Conservation (phyloP, 1,140 invertebrate genomes). For the Pogonognathellus flavescens region DNA sequence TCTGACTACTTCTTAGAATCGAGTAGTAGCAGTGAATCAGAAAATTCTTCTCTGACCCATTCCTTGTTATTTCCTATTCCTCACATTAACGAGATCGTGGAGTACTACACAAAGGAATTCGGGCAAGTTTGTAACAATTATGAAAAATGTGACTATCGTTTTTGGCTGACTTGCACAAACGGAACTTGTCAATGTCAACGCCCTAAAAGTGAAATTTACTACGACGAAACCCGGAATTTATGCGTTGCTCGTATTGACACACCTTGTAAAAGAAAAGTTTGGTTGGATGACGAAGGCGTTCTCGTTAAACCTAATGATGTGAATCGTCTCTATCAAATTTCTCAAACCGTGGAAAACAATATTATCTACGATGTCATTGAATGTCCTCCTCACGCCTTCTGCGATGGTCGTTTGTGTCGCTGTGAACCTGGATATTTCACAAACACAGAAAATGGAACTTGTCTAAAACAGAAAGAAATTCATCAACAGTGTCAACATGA, state of each 20-base stretch:
- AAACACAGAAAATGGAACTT: neutral
- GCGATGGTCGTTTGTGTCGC: neutral
- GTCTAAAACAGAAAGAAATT: slow-evolving; percentile 1
- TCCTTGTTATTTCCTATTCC: neutral
- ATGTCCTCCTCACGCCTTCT: neutral
- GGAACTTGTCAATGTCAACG: slow-evolving; percentile 6
- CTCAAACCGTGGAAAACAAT: slow-evolving; percentile 20
- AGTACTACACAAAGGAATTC: slow-evolving; percentile 7
- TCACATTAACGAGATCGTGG: neutral
- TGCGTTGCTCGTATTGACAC: slow-evolving; percentile 36
- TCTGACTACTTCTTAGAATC: too few relatives aligned
- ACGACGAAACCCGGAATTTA: neutral
- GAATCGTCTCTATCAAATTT: slow-evolving; percentile 13
- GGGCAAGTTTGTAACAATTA: slow-evolving; percentile 14
- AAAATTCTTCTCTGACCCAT: neutral
- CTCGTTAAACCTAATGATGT: neutral
- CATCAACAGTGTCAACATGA: slow-evolving; percentile 13
- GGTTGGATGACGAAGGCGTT: slow-evolving; percentile 22
- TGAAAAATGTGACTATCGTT: slow-evolving; percentile 23
- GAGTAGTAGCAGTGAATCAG: too few relatives aligned
- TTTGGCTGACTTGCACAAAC: neutral
- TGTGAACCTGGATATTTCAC: slow-evolving; percentile 20
- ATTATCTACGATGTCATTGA: slow-evolving; percentile 6
- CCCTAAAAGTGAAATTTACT: neutral
- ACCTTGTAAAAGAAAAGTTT: slow-evolving; percentile 32